Conservation (phyloP, 2,888 invertebrate species). For the Siphlonurus alternatus region DNA sequence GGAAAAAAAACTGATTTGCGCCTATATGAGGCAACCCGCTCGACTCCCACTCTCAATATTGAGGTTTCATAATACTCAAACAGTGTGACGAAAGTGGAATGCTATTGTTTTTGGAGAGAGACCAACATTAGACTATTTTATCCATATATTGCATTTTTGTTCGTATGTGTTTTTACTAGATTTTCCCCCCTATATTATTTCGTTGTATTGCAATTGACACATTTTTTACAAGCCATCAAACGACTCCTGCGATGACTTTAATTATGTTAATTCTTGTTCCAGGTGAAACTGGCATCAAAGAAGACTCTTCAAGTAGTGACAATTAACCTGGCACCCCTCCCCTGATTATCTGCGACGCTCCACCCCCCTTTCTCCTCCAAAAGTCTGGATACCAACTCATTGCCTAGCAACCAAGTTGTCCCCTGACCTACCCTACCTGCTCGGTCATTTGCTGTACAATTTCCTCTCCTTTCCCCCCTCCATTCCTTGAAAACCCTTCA, state of each 20-base stretch:
- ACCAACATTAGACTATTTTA: background rate
- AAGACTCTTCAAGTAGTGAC: background rate
- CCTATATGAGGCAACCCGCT: too few species aligned
- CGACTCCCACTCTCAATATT: too few species aligned
- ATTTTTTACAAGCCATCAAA: background rate
- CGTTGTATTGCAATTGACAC: too few species aligned
- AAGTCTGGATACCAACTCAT: too few species aligned
- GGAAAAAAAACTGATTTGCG: background rate
- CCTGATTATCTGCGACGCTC: background rate
- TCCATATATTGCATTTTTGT: background rate
- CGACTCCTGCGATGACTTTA: background rate
- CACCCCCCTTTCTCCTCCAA: background rate
- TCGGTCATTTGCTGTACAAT: background rate
- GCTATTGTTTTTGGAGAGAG: background rate
- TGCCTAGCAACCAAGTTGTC: too few species aligned
- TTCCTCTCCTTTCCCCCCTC: background rate
- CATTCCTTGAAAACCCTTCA: background rate
- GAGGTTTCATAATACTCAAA: background rate
- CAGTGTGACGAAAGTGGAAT: too few species aligned
- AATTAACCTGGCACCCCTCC: background rate
- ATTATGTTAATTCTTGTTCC: background rate
- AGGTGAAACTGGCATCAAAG: background rate
- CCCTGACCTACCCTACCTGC: too few species aligned
- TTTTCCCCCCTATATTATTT: too few species aligned
- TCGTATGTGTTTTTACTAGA: too few species aligned